A percentile compares a stretch with the other conserved stretches of the same genome.
Evolutionary conservation across 2,113 vertebrate species (phyloP).

Genomic region (Brachyhypopomus occidentalis): DNA sequence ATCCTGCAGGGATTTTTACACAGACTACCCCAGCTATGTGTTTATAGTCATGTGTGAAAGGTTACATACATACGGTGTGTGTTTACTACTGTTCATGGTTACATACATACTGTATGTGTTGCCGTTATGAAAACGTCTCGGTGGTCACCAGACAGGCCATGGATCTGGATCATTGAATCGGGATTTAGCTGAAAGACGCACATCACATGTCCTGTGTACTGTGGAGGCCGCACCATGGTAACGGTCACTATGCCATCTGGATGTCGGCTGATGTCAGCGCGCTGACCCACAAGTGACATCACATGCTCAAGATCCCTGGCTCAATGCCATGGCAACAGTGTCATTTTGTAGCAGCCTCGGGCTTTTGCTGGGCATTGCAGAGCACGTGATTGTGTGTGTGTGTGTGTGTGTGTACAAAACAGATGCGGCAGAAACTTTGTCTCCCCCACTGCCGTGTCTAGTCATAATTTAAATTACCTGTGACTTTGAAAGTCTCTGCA

Average conservation of each 20-base stretch:
- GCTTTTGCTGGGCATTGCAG: neutral
- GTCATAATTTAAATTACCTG: neutral
- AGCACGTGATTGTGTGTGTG: slow-evolving; percentile 1
- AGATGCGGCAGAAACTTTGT: neutral
- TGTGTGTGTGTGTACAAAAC: slow-evolving; percentile 1
- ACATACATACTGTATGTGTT: too few species aligned
- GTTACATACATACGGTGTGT: too few species aligned
- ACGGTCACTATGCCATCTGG: slow-evolving; percentile 52
- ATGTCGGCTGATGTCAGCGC: slow-evolving; percentile 53
- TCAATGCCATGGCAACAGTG: slow-evolving; percentile 57
- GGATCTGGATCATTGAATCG: too few species aligned
- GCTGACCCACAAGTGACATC: slow-evolving; percentile 63
- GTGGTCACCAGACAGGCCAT: too few species aligned
- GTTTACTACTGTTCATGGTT: too few species aligned
- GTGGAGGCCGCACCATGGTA: slow-evolving; percentile 60
- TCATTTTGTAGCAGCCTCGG: slow-evolving; percentile 39
- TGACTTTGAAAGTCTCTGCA: neutral
- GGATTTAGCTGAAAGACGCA: too few species aligned
- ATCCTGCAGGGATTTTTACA: too few species aligned
- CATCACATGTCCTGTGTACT: too few species aligned
- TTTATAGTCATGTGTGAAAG: too few species aligned
- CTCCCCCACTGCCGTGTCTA: neutral
- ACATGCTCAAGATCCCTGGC: slow-evolving; percentile 29
- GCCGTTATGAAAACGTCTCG: too few species aligned
- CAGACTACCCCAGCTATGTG: too few species aligned